Base-by-base conservation (phyloP, 2,888 invertebrate species). In the Diaphora mendica region DNA sequence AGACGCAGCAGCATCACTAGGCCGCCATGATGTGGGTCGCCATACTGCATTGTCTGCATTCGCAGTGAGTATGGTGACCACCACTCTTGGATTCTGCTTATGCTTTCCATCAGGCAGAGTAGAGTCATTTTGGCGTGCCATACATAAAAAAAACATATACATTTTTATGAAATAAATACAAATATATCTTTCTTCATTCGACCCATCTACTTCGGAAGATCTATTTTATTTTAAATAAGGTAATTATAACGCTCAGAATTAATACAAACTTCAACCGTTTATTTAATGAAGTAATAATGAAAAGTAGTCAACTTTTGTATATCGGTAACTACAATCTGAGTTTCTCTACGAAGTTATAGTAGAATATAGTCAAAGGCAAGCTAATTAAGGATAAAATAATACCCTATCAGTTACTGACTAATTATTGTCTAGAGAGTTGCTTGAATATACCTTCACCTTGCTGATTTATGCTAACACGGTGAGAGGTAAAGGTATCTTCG, bases 321-420 rank as follows among this genome's bases (percentile, higher is more conserved):
- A 62, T 62, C 62, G 3, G 7, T 62, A 62, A 62, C 17, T 62
- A 8, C 30, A 17, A 62, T 62, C 17, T 30, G 2, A 30, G 17
- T 17, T 62, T 62, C 59, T 59, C 30, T 15, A 13, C 11, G 11
- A 7, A 59, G 15, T 26, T 26, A 59, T 30, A 4, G 59, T 15
- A 59, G 30, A 62, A 30, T 17, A 17, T 30, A 30, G 2, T 30
- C 30, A 30, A 62, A 62, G 30, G 62, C 30, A 62, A 62, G 30
- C 30, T 62, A 62, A 30, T 62, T 62, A 62, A 62, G 30, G 62
- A 62, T 30, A 62, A 30, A 62, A 62, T 62, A 62, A 30, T 62
- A 30, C 26, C 30, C 30, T 30, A 30, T 62, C 30, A 17, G 17
- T 30, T 62, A 17, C 30, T 62, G 62, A 62, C 30, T 62, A 62